phyloP scores from a whole-genome alignment of 1,140 invertebrate genomes.

The Halictus rubicundus region DNA sequence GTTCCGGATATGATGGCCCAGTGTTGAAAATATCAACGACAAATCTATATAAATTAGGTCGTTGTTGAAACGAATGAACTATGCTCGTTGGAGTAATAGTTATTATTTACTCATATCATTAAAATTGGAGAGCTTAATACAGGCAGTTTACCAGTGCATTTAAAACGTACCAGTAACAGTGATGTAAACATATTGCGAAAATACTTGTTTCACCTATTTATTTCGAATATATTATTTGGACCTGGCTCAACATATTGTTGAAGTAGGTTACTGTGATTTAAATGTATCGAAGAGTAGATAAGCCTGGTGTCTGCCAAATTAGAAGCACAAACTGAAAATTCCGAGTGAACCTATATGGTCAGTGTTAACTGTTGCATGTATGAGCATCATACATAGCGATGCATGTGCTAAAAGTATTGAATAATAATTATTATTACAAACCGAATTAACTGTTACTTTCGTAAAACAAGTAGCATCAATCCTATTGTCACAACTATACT shows the following conservation, averaged over 20 bases:
- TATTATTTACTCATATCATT: neutral
- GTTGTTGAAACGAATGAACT: too few relatives aligned
- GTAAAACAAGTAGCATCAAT: neutral
- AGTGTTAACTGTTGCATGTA: neutral
- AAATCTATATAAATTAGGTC: neutral
- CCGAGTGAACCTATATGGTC: neutral
- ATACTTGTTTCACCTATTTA: neutral
- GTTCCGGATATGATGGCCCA: neutral
- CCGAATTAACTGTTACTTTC: neutral
- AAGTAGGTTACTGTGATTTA: neutral
- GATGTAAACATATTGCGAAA: neutral
- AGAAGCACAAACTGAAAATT: constrained; percentile 4
- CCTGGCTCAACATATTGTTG: neutral
- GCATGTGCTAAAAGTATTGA: neutral
- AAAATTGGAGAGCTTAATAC: neutral
- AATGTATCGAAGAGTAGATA: neutral
- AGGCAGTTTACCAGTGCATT: constrained; percentile 1
- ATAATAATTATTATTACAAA: neutral
- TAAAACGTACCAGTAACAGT: neutral
- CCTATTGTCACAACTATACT: neutral
- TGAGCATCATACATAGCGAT: neutral
- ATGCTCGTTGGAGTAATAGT: neutral
- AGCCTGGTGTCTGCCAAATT: neutral
- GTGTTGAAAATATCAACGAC: neutral
- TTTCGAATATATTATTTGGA: neutral